Conservation (phyloP, 2,888 invertebrate species). For the Cephus sareptanus region DNA sequence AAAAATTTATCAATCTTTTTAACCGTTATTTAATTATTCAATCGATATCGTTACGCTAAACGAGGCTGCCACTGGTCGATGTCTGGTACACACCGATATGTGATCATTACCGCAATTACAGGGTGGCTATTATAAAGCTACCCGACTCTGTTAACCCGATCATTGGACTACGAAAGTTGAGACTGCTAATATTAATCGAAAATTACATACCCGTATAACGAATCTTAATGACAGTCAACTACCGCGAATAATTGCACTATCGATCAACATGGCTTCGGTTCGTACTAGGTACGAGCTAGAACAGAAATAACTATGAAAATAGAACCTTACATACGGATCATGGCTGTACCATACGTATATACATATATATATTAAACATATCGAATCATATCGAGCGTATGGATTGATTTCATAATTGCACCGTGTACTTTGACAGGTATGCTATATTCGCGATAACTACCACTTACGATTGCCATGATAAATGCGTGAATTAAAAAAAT, state of each 20-base stretch:
- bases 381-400: not conserved
- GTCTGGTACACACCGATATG: not conserved
- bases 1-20: not conserved
- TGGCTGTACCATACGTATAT: not conserved
- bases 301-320: conserved; percentile 37
- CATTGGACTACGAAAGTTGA: not conserved
- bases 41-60: not conserved
- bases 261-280: conserved; percentile 42
- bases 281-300: conserved; percentile 47
- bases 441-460: not conserved
- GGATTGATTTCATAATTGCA: not conserved
- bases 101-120: not conserved
- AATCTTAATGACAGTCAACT: not conserved
- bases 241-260: conserved; percentile 33
- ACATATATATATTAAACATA: not conserved
- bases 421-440: not conserved
- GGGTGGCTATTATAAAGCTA: not conserved
- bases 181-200: not conserved
- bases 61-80: not conserved
- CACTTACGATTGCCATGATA: not conserved
- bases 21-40: not conserved
- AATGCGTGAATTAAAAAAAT: not conserved
- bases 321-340: not conserved
- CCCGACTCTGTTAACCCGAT: not conserved
- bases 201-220: not conserved